Evolutionary conservation across 2,113 vertebrate genomes (phyloP), one percentile per base, ranked within the genome.

Genomic region (Callipepla squamata): DNA sequence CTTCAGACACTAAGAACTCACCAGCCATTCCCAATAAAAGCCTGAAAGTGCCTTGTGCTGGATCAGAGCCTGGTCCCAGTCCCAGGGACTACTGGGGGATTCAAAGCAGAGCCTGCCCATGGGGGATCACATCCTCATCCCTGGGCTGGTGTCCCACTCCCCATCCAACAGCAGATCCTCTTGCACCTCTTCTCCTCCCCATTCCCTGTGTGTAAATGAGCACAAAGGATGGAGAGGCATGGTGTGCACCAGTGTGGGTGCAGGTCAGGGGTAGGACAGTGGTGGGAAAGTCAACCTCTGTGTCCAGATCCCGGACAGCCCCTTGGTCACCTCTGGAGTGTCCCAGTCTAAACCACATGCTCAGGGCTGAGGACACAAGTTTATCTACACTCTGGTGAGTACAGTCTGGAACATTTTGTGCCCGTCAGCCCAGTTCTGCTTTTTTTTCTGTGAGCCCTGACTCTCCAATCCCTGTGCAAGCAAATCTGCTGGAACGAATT

Each of bases 241-340:
- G 3, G 22, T 8, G 11, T 13, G 36, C 40, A n/a, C 65, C 55
- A 63, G 9, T 4, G 30, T 2, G 61, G 13, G 48, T 23, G 4
- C 2, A 25, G 25, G 19, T 5, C 6, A 92, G 34, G 36, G 28
- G 19, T 0, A 0, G 59, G 32, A 77, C 3, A n/a, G 22, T 28
- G 7, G 7, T 68, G 59, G 44, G 55, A 85, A 83, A 67, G 30
- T 48, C 59, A 67, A 4, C 16, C 17, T 50, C 30, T 0, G 0
- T 30, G 18, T 32, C 11, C 81, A 57, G 47, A 53, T 16, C 36
- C 30, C 20, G 44, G 26, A 13, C 22, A 73, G 36, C 28, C 19
- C 26, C 28, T 44, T 80, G n/a, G 19, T 47, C 68, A 57, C 9
- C 48, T 36, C 69, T 28, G 57, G 69, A 63, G 14, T 3, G 4